These are phyloP conservation scores for Drosophila sproati DNA, from an alignment of 1,140 invertebrate genomes.

Conservation along the genomic window DNA sequence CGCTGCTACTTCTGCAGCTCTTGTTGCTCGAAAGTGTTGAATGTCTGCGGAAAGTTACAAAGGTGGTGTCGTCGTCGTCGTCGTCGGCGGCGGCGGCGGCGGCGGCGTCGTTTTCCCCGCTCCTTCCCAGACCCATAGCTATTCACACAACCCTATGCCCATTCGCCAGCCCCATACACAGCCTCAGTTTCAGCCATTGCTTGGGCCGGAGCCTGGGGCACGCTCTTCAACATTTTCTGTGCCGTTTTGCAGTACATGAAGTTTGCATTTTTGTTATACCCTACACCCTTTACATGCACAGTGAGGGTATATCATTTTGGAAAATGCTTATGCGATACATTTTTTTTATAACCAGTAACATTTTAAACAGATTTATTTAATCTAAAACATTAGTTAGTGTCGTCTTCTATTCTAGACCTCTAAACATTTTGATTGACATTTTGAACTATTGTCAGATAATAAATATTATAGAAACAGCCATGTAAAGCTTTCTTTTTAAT, in stretches of 20 bases:
- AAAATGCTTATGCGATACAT: too few relatives aligned
- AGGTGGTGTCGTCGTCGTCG: slow-evolving; percentile 58
- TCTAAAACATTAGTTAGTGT: too few relatives aligned
- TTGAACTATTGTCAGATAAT: too few relatives aligned
- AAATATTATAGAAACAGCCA: too few relatives aligned
- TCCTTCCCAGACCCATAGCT: background rate
- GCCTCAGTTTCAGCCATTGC: slow-evolving; percentile 29
- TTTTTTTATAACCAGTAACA: too few relatives aligned
- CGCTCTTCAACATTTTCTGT: slow-evolving; percentile 67
- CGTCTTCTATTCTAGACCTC: too few relatives aligned
- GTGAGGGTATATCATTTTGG: background rate
- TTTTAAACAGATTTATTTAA: too few relatives aligned
- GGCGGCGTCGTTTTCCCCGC: background rate
- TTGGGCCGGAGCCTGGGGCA: slow-evolving; percentile 37
- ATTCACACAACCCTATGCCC: background rate
- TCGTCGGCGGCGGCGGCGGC: background rate
- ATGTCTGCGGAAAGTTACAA: slow-evolving; percentile 71
- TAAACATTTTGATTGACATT: too few relatives aligned
- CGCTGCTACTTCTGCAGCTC: slow-evolving; percentile 23
- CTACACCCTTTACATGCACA: background rate
- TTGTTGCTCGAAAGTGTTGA: slow-evolving; percentile 65
- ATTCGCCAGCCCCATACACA: slow-evolving; percentile 6
- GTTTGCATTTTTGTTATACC: slow-evolving; percentile 62
- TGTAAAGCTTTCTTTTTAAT: too few relatives aligned
- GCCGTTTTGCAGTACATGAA: slow-evolving; percentile 64